Percentiles rank a stretch among this genome's conserved stretches.
Evolutionary conservation across 2,113 vertebrate genomes (phyloP).

Genomic region (Phyllostomus discolor): DNA sequence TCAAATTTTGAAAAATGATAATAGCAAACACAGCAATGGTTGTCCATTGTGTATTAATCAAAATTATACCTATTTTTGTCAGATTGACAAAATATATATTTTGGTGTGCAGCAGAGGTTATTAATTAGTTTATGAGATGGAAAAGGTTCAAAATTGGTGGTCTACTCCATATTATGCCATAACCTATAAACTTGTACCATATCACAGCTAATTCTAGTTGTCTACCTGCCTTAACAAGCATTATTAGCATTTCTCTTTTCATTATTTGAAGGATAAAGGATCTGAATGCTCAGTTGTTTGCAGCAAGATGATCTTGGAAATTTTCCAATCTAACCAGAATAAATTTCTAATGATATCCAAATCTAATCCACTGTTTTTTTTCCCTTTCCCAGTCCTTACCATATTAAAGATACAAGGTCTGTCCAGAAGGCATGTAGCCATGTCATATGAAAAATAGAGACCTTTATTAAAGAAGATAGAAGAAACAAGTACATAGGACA

Average conservation of each 20-base stretch:
- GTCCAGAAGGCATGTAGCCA: too few relatives aligned
- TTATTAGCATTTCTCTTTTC: not conserved
- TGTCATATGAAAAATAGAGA: too few relatives aligned
- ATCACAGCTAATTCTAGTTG: not conserved
- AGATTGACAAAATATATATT: not conserved
- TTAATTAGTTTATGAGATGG: not conserved
- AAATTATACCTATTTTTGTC: not conserved
- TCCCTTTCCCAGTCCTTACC: slow-evolving; percentile 42
- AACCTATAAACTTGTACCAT: not conserved
- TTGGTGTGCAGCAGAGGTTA: not conserved
- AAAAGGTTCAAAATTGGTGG: not conserved
- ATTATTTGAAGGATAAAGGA: not conserved
- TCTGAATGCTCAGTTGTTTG: not conserved
- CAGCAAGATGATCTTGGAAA: slow-evolving; percentile 42
- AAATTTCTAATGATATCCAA: slow-evolving; percentile 38
- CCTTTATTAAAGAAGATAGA: too few relatives aligned
- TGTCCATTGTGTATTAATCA: not conserved
- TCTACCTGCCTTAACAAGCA: not conserved
- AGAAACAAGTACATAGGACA: too few relatives aligned
- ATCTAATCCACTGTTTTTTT: slow-evolving; percentile 33
- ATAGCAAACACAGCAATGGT: not conserved
- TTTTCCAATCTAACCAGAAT: slow-evolving; percentile 12
- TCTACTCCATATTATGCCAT: not conserved
- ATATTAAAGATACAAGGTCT: slow-evolving; percentile 23
- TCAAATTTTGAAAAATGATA: not conserved